Evolutionary conservation across 1,140 invertebrate species (phyloP), one percentile per base, ranked within the genome.

Genomic region (Orchestia grillus): DNA sequence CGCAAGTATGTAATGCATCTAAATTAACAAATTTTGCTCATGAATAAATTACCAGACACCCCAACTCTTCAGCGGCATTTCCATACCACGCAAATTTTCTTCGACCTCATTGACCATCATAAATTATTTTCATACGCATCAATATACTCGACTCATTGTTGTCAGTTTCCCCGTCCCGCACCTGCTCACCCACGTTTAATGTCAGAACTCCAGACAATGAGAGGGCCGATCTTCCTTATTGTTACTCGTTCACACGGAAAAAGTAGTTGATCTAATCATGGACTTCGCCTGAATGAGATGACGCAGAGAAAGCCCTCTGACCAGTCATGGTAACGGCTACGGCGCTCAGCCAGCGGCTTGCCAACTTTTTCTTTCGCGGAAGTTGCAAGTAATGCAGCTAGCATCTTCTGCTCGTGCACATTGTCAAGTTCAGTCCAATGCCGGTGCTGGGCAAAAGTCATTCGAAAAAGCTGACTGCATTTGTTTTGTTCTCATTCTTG

Each of bases 331-430:
- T 28, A 77, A 36, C 15, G 62, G 62, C 62, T 77, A 77, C 62
- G 62, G 15, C 11, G 11, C 62, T 77, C 28, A 77, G 28, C 62
- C 1, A 77, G 62, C 11, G 28, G 62, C 11, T 77, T 77, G 62
- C 62, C 62, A 3, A 90, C 88, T 90, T 90, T 44, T 44, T 90
- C 88, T 44, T 90, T 44, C 88, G 88, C 6, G 88, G 43, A 90
- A 90, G 88, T 90, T 90, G 88, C 88, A 90, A 41, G 88, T 90
- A 90, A 90, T 77, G 28, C 88, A 44, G 88, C 88, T 16, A 4
- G 88, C 19, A 19, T 90, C 88, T 90, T 43, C 88, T 36, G 6
- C 43, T 41, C 16, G 19, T 41, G 15, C 36, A 16, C 88, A 90
- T 44, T 90, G 88, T 90, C 88, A 90, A 90, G 88, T 90, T 90